Percentiles rank a stretch among this genome's conserved stretches.
Evolutionary conservation across 2,888 invertebrate species (phyloP).

Genomic region (Xestia c-nigrum): DNA sequence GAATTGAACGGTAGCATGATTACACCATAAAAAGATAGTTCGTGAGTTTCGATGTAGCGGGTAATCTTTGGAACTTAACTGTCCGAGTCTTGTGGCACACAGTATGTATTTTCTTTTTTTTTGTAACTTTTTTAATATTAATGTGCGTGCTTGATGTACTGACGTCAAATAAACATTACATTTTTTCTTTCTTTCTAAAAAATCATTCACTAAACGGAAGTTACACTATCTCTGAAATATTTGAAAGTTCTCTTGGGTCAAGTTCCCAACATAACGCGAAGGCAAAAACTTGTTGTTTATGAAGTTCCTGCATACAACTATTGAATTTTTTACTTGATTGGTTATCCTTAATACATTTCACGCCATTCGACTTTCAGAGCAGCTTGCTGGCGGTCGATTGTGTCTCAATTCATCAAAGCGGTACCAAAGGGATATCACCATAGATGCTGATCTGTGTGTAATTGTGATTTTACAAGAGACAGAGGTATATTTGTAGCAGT

Average conservation of each 20-base stretch:
- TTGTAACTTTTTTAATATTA: too few species aligned
- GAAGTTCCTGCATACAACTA: not conserved
- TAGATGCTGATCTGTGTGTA: not conserved
- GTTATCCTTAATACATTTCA: not conserved
- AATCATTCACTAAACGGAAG: not conserved
- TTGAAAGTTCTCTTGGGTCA: not conserved
- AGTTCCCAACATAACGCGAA: not conserved
- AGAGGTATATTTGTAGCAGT: constrained; percentile 48
- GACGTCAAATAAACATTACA: too few species aligned
- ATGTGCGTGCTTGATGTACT: too few species aligned
- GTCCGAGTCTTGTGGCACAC: not conserved
- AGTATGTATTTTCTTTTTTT: too few species aligned
- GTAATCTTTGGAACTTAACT: not conserved
- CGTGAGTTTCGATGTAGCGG: not conserved
- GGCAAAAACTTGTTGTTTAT: not conserved
- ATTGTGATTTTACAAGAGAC: not conserved
- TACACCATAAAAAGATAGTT: not conserved
- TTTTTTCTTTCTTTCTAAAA: not conserved
- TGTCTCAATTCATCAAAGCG: not conserved
- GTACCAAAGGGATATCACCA: not conserved
- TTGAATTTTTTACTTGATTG: not conserved
- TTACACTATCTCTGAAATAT: not conserved
- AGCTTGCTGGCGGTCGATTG: not conserved
- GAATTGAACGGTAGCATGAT: not conserved
- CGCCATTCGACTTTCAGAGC: not conserved